Percentiles rank a stretch among this genome's conserved stretches.
Conservation (phyloP, 2,113 vertebrate species). For the Austrofundulus limnaeus region DNA sequence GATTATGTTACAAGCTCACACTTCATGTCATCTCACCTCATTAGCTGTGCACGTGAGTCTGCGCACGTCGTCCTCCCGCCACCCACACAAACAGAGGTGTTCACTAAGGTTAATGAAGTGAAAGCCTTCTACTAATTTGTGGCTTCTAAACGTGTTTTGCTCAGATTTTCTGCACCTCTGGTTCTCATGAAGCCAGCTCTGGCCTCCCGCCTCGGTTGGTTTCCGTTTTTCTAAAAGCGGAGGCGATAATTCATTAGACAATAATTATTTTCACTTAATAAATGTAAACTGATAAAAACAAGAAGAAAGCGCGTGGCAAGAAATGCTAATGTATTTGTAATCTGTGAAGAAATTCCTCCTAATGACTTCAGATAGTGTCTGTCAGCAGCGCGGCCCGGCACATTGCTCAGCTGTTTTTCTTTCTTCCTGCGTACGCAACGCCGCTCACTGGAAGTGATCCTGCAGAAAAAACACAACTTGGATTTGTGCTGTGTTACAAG, state of each 20-base stretch:
- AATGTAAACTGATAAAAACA: slow-evolving; percentile 2
- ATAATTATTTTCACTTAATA: slow-evolving; percentile 26
- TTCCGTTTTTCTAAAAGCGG: slow-evolving; percentile 33
- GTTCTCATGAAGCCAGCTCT: background rate
- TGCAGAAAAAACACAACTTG: background rate
- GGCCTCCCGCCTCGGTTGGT: slow-evolving; percentile 15
- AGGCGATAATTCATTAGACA: slow-evolving; percentile 28
- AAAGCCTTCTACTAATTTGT: slow-evolving; percentile 33
- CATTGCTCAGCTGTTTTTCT: slow-evolving; percentile 43
- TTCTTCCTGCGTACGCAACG: slow-evolving; percentile 33
- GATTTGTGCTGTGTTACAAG: too few species aligned
- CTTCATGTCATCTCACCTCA: slow-evolving; percentile 40
- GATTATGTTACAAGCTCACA: slow-evolving; percentile 44
- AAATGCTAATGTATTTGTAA: slow-evolving; percentile 33
- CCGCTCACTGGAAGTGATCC: slow-evolving; percentile 22
- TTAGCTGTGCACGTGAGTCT: slow-evolving; percentile 43
- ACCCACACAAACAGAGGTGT: slow-evolving; percentile 39
- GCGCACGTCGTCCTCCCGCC: slow-evolving; percentile 32
- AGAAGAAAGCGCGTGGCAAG: background rate
- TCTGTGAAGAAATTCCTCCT: slow-evolving; percentile 32
- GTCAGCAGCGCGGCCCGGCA: slow-evolving; percentile 31
- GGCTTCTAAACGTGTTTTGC: slow-evolving; percentile 43
- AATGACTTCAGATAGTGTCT: slow-evolving; percentile 38
- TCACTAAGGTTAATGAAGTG: slow-evolving; percentile 56
- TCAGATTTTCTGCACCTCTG: slow-evolving; percentile 5